A percentile compares a stretch with the other conserved stretches of the same genome.
These are phyloP conservation scores for Dromiciops gliroides DNA, from an alignment of 2,113 vertebrate species.

Conservation along the genomic window DNA sequence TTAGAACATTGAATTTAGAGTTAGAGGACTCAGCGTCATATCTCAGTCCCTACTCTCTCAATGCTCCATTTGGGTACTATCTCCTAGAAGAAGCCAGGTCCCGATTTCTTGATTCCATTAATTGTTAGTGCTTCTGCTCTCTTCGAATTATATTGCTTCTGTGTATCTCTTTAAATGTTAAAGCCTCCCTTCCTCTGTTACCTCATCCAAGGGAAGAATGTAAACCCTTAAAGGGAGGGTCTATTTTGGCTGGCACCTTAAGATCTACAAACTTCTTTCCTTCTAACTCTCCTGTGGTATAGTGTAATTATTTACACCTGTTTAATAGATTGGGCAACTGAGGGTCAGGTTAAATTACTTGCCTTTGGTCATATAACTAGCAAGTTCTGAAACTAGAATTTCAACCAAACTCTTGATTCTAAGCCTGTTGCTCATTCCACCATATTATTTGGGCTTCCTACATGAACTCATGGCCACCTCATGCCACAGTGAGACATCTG, in stretches of 20 bases:
- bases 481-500: not conserved
- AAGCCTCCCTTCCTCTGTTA: not conserved
- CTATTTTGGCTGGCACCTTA: not conserved
- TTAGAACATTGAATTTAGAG: not conserved
- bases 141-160: not conserved
- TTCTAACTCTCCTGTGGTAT: not conserved
- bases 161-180: not conserved
- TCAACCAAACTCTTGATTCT: not conserved
- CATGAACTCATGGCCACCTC: not conserved
- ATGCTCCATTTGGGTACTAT: not conserved
- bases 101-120: not conserved
- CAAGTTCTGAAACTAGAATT: not conserved
- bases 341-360: not conserved
- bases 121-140: not conserved
- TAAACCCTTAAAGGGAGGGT: not conserved
- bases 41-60: not conserved
- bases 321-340: not conserved
- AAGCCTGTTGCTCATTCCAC: not conserved
- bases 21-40: not conserved
- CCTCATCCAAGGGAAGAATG: not conserved
- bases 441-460: not conserved
- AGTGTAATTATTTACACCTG: not conserved
- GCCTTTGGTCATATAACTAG: not conserved
- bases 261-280: not conserved
- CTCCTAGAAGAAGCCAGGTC: not conserved